A percentile compares a stretch with the other conserved stretches of the same genome.
These are phyloP conservation scores for Oncopodura yosiiana DNA, from an alignment of 1,140 invertebrate species.

Conservation along the genomic window DNA sequence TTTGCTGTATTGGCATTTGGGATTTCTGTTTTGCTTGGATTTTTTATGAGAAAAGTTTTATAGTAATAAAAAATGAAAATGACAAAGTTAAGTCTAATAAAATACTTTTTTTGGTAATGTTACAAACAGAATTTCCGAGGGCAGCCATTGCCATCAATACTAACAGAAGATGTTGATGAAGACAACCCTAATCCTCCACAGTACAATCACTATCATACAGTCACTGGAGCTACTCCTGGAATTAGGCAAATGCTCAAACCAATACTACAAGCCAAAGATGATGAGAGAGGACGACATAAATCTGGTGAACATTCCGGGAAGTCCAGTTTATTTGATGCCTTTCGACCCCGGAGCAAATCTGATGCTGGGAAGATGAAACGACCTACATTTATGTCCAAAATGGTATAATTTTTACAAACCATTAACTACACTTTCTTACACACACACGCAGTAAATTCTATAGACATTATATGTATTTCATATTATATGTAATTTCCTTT, in stretches of 20 bases:
- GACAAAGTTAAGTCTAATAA: no score
- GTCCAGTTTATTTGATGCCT: conserved; percentile 69
- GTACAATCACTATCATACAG: conserved; percentile 36
- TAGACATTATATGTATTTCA: no score
- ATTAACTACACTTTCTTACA: conserved; percentile 43
- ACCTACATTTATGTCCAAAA: conserved; percentile 61
- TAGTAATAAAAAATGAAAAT: no score
- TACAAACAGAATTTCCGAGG: conserved; percentile 57
- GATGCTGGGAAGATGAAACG: conserved; percentile 56
- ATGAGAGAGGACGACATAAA: conserved; percentile 46
- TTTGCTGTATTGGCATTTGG: no score
- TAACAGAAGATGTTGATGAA: conserved; percentile 38
- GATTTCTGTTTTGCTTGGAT: no score
- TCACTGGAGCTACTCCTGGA: conserved; percentile 26
- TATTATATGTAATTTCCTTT: no score
- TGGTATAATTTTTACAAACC: conserved; percentile 67
- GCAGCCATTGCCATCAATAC: conserved; percentile 48
- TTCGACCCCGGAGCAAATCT: conserved; percentile 65
- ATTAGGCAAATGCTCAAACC: conserved; percentile 31
- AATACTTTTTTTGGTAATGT: conserved; percentile 17
- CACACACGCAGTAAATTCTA: no score
- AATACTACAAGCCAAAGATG: conserved; percentile 21
- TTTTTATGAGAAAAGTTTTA: no score
- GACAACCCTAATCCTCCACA: conserved; percentile 23
- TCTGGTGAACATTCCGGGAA: conserved; percentile 50